A percentile compares a stretch with the other conserved stretches of the same genome.
Evolutionary conservation across 2,797 vertebrate genomes (phyloP).

Genomic region (Melanotaenia maccullochi): DNA sequence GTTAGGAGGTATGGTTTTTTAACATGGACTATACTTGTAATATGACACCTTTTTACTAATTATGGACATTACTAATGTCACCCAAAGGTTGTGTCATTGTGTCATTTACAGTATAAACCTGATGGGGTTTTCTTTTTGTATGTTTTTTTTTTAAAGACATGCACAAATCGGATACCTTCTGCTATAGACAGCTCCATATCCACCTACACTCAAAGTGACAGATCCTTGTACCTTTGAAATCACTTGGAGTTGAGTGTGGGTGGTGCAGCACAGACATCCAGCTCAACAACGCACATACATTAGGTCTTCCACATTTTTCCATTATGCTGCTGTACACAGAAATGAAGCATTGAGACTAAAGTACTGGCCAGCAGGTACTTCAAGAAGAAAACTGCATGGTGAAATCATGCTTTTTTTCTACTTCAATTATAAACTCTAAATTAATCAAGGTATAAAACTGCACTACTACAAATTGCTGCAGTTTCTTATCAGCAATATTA

Average conservation of each 20-base stretch:
- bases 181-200: conserved; percentile 31
- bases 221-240: conserved; percentile 44
- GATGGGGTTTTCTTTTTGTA: neutral
- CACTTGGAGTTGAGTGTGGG: conserved; percentile 40
- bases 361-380: neutral
- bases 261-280: conserved; percentile 37
- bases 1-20: neutral
- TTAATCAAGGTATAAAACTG: too few relatives aligned
- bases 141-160: neutral
- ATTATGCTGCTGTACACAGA: neutral
- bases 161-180: conserved; percentile 26
- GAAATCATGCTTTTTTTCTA: neutral
- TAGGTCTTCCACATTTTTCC: conserved; percentile 16
- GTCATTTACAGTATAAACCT: conserved; percentile 13
- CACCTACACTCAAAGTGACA: conserved; percentile 53
- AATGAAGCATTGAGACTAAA: neutral
- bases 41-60: neutral
- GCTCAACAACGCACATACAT: conserved; percentile 7
- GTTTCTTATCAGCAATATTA: too few relatives aligned
- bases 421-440: too few relatives aligned
- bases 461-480: too few relatives aligned
- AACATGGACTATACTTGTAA: neutral
- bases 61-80: neutral
- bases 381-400: neutral
- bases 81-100: neutral